Evolutionary conservation across 2,797 vertebrate genomes (phyloP).

Genomic region (Gobionotothen gibberifrons): DNA sequence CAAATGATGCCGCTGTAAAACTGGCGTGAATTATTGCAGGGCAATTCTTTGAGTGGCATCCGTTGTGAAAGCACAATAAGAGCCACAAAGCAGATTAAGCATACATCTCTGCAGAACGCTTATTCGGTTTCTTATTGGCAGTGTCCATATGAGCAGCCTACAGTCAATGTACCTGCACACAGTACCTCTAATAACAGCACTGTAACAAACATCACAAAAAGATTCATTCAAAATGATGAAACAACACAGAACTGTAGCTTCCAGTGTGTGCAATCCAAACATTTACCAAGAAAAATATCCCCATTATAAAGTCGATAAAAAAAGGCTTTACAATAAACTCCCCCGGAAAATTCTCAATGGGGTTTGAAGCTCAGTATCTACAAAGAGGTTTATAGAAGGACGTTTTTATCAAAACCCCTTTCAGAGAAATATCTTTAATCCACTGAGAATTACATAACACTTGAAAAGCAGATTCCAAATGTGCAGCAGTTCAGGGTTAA

Average conservation of each 20-base stretch:
- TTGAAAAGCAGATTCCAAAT: slow-evolving; percentile 17
- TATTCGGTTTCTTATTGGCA: background rate
- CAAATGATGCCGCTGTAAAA: too few species aligned
- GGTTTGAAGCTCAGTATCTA: slow-evolving; percentile 46
- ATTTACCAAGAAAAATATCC: slow-evolving; percentile 26
- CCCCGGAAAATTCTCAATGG: slow-evolving; percentile 17
- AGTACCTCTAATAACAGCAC: background rate
- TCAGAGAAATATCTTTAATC: slow-evolving; percentile 48
- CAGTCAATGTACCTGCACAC: background rate
- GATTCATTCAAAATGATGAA: slow-evolving; percentile 12
- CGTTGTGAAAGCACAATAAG: too few species aligned
- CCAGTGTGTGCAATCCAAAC: slow-evolving; percentile 18
- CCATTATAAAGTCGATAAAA: slow-evolving; percentile 45
- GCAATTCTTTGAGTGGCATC: too few species aligned
- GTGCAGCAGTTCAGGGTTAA: slow-evolving; percentile 18
- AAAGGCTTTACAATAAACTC: slow-evolving; percentile 22
- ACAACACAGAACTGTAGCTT: slow-evolving; percentile 1
- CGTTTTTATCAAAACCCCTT: slow-evolving; percentile 32
- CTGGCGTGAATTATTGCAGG: too few species aligned
- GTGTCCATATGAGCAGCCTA: background rate
- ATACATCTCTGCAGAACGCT: background rate
- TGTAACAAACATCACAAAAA: slow-evolving; percentile 2
- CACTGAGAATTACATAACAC: slow-evolving; percentile 33
- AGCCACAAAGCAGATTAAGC: background rate
- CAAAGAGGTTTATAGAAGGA: slow-evolving; percentile 36